Percentiles rank a stretch among this genome's conserved stretches.
These are phyloP conservation scores for Phrixothrix hirtus DNA, from an alignment of 2,888 invertebrate species.

Conservation along the genomic window DNA sequence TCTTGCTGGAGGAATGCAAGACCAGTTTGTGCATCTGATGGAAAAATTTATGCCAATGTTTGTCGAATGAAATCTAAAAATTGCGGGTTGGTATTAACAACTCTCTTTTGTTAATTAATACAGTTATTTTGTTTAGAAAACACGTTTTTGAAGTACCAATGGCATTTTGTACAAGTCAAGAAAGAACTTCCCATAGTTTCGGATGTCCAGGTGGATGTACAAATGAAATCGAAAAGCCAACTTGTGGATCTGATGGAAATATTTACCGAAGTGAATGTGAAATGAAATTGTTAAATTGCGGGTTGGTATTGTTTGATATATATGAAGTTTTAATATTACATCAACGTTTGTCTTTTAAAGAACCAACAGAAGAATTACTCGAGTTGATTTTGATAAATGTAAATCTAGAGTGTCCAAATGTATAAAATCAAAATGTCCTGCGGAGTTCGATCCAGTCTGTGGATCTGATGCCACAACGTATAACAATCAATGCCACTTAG, in stretches of 20 bases:
- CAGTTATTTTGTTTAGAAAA: slow-evolving; percentile 62
- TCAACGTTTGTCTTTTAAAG: no score
- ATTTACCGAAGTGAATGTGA: slow-evolving; percentile 89
- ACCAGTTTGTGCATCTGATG: slow-evolving; percentile 89
- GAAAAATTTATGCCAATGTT: slow-evolving; percentile 84
- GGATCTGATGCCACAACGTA: slow-evolving; percentile 88
- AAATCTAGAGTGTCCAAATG: slow-evolving; percentile 74
- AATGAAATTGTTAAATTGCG: slow-evolving; percentile 85
- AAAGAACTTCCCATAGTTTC: slow-evolving; percentile 66
- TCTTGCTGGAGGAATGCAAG: slow-evolving; percentile 88
- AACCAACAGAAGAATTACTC: slow-evolving; percentile 63
- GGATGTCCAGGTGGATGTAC: slow-evolving; percentile 76
- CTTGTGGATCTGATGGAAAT: slow-evolving; percentile 88
- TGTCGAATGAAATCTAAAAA: slow-evolving; percentile 92
- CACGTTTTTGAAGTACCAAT: slow-evolving; percentile 92
- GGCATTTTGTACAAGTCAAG: slow-evolving; percentile 80
- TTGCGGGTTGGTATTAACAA: slow-evolving; percentile 76
- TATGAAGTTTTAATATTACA: no score
- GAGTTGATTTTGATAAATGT: slow-evolving; percentile 82
- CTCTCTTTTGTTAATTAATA: not conserved
- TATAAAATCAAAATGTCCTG: slow-evolving; percentile 70
- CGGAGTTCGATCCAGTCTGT: slow-evolving; percentile 79
- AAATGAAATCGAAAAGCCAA: slow-evolving; percentile 70
- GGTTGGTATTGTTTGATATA: slow-evolving; percentile 60
- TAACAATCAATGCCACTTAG: slow-evolving; percentile 79